These are phyloP conservation scores for Mugil cephalus DNA, from an alignment of 2,113 vertebrate genomes.

Conservation along the genomic window DNA sequence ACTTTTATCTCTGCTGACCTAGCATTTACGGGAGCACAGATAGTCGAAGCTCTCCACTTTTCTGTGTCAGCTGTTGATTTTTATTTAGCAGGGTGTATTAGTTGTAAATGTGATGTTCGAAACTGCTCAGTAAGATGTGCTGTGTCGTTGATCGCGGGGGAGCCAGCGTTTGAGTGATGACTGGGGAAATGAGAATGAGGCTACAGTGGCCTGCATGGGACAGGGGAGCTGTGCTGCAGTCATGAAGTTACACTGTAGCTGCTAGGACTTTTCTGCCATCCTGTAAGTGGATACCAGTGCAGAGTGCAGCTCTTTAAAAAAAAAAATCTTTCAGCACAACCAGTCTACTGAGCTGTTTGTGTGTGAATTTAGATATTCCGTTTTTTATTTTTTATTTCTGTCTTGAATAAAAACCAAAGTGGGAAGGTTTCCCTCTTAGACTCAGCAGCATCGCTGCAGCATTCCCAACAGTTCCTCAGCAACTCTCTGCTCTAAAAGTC, in stretches of 20 bases:
- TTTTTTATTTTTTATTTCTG: not conserved
- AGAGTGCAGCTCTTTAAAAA: constrained; percentile 19
- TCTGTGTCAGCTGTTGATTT: constrained; percentile 27
- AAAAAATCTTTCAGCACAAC: not conserved
- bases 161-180: constrained; percentile 40
- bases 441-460: constrained; percentile 16
- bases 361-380: not conserved
- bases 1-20: constrained; percentile 60
- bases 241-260: constrained; percentile 69
- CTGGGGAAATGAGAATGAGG: constrained; percentile 60
- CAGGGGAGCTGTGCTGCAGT: constrained; percentile 77
- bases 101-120: constrained; percentile 22
- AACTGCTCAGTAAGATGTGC: constrained; percentile 19
- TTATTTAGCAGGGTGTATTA: constrained; percentile 25
- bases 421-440: not conserved
- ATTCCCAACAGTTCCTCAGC: constrained; percentile 19
- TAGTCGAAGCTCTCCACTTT: constrained; percentile 31
- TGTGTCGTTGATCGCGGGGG: constrained; percentile 11
- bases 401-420: constrained; percentile 5
- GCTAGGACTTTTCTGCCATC: constrained; percentile 51
- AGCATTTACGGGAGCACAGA: constrained; percentile 32
- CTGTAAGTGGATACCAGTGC: constrained; percentile 52
- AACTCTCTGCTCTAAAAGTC: constrained; percentile 37
- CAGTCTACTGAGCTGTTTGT: not conserved
- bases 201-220: constrained; percentile 80